Conservation (phyloP, 2,888 invertebrate genomes). For the Schizaphis graminum region DNA sequence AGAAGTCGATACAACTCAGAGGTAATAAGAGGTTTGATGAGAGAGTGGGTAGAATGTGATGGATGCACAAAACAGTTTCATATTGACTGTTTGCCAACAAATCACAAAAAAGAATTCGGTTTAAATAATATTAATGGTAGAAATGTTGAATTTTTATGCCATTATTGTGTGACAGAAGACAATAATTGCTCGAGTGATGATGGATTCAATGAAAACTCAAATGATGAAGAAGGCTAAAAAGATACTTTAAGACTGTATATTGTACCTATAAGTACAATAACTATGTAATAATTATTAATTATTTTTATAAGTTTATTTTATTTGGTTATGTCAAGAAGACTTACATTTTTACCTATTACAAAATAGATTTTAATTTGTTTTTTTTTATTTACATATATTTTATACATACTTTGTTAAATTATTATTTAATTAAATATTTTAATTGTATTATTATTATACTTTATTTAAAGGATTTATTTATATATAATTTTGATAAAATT, state of each 20-base stretch:
- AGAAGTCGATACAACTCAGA: not conserved
- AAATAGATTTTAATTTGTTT: too few relatives aligned
- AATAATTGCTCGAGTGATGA: not conserved
- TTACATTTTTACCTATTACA: too few relatives aligned
- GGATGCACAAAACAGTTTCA: not conserved
- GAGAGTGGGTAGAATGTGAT: constrained; percentile 6
- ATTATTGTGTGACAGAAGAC: constrained; percentile 13
- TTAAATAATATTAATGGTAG: not conserved
- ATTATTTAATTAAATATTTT: too few relatives aligned
- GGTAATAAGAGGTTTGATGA: not conserved
- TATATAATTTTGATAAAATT: not conserved
- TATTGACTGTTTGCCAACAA: not conserved
- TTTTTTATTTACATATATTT: too few relatives aligned
- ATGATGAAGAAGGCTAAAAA: not conserved
- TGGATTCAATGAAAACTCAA: not conserved
- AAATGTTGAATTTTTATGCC: constrained; percentile 1
- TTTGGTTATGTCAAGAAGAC: too few relatives aligned
- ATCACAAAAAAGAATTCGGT: not conserved
- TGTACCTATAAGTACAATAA: too few relatives aligned
- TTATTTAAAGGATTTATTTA: too few relatives aligned
- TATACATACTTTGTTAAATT: too few relatives aligned
- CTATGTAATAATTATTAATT: too few relatives aligned
- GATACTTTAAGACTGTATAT: too few relatives aligned
- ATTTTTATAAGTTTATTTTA: too few relatives aligned
- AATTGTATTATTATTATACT: too few relatives aligned